These are phyloP conservation scores for Drosophila santomea DNA, from an alignment of 1,140 invertebrate species.

Conservation along the genomic window DNA sequence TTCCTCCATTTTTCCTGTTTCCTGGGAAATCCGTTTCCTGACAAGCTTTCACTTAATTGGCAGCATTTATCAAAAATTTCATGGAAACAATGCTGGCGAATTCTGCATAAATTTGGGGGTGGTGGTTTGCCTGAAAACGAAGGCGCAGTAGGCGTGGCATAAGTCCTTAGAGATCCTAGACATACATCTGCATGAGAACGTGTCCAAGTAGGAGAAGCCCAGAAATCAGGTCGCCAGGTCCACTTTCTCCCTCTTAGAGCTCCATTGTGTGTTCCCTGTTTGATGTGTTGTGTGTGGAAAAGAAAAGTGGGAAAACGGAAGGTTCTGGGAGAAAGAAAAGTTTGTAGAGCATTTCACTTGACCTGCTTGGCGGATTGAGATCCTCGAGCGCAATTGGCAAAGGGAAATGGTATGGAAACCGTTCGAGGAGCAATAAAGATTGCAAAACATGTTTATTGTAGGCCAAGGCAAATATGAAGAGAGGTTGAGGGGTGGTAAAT, in stretches of 20 bases:
- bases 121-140: neutral
- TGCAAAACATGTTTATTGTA: constrained; percentile 47
- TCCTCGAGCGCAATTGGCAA: constrained; percentile 13
- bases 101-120: constrained; percentile 27
- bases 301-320: constrained; percentile 4
- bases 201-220: constrained; percentile 49
- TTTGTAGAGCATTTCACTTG: constrained; percentile 65
- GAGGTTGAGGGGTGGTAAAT: neutral
- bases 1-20: neutral
- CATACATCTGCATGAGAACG: constrained; percentile 38
- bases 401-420: constrained; percentile 42
- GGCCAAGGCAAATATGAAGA: constrained; percentile 27
- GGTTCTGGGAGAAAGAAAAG: constrained; percentile 32
- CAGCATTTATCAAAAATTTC: constrained; percentile 53
- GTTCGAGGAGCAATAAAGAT: constrained; percentile 11
- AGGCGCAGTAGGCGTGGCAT: constrained; percentile 1
- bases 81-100: constrained; percentile 8
- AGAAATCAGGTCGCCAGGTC: constrained; percentile 59
- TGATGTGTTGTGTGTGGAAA: constrained; percentile 24
- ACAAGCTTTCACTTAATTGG: constrained; percentile 43
- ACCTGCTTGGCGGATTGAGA: constrained; percentile 47
- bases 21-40: constrained; percentile 24
- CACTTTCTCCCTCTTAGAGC: constrained; percentile 49
- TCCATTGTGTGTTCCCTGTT: constrained; percentile 42
- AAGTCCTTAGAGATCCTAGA: constrained; percentile 8